Evolutionary conservation across 2,113 vertebrate species (phyloP).

Genomic region (Pluvianellus socialis): DNA sequence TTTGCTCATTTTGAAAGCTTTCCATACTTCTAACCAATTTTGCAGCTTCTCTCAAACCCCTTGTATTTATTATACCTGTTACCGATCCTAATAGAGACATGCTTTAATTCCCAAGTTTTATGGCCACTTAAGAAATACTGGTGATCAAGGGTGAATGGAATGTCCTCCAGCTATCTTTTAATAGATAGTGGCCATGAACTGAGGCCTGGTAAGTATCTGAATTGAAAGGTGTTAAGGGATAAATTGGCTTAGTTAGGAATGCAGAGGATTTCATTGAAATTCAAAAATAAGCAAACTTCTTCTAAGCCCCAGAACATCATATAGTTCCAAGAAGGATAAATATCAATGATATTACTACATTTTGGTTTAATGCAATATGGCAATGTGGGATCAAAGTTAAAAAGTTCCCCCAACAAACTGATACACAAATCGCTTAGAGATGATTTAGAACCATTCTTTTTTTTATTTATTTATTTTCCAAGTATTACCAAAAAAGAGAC

Average conservation of each 20-base stretch:
- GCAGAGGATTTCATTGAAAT: not conserved
- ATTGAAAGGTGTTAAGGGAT: not conserved
- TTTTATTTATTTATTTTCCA: not conserved
- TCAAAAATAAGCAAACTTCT: not conserved
- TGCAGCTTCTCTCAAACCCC: not conserved
- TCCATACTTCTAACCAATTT: not conserved
- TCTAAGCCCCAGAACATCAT: not conserved
- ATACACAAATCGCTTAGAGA: not conserved
- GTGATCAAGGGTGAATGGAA: not conserved
- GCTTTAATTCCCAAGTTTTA: not conserved
- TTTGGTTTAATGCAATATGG: not conserved
- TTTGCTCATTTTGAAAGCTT: not conserved
- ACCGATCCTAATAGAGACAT: not conserved
- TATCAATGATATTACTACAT: not conserved
- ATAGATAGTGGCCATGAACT: not conserved
- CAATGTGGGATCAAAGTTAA: not conserved
- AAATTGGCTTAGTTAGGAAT: not conserved
- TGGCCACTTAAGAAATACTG: not conserved
- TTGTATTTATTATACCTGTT: not conserved
- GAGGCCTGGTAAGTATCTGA: not conserved
- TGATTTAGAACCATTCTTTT: not conserved
- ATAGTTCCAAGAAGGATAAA: not conserved
- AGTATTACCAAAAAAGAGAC: not conserved
- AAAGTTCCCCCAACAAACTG: fast-evolving
- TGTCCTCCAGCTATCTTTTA: not conserved